Percentiles rank a stretch among this genome's conserved stretches.
Conservation (phyloP, 2,797 vertebrate genomes). For the Hippocampus kuda region DNA sequence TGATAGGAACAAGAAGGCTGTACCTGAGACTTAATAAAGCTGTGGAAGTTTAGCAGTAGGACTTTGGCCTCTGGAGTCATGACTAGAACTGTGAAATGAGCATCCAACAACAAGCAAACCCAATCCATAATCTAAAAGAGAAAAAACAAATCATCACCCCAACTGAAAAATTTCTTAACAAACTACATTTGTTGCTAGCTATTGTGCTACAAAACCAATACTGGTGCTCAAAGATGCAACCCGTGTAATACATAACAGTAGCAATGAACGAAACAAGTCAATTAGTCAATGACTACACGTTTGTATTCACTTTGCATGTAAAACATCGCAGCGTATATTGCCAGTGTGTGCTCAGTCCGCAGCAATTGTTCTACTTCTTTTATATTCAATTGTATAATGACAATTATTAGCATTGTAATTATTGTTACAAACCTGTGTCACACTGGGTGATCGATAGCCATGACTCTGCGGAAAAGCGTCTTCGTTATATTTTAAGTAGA, state of each 20-base stretch:
- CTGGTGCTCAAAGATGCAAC: background rate
- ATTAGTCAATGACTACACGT: background rate
- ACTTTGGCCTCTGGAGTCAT: slow-evolving; percentile 82
- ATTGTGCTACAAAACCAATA: background rate
- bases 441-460: slow-evolving; percentile 63
- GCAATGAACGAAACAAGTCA: background rate
- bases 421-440: slow-evolving; percentile 73
- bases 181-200: background rate
- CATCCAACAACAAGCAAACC: slow-evolving; percentile 87
- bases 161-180: background rate
- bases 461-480: slow-evolving; percentile 61
- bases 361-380: background rate
- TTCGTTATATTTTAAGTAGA: slow-evolving; percentile 79
- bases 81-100: slow-evolving; percentile 87
- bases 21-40: slow-evolving; percentile 85
- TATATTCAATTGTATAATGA: background rate
- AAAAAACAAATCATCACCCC: background rate
- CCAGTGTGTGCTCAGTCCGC: background rate
- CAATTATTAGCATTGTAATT: background rate
- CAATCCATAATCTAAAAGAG: slow-evolving; percentile 83
- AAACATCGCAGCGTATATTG: background rate
- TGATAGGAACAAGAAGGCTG: slow-evolving; percentile 1
- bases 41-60: slow-evolving; percentile 75
- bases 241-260: background rate
- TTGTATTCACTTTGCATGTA: background rate